These are phyloP conservation scores for Masnerella sp. DNA, from an alignment of 2,888 invertebrate species.

Conservation along the genomic window DNA sequence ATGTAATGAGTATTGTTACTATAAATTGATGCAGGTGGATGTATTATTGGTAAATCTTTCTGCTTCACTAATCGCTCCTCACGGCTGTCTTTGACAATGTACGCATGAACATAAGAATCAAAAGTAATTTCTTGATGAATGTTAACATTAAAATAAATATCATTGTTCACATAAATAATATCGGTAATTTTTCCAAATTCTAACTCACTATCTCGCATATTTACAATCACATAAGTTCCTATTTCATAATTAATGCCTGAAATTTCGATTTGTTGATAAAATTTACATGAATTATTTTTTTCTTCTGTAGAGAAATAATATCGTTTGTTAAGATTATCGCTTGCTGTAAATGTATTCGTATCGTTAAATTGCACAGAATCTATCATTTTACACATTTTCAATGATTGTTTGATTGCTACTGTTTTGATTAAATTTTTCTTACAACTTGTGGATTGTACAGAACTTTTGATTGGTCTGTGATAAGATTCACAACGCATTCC, in stretches of 20 bases:
- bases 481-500: not conserved
- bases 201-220: not conserved
- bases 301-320: not conserved
- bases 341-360: not conserved
- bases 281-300: not conserved
- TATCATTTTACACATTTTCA: conserved; percentile 1
- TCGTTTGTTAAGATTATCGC: not conserved
- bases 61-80: not conserved
- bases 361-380: not conserved
- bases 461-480: not conserved
- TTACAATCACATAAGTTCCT: not conserved
- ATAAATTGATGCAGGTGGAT: not conserved
- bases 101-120: not conserved
- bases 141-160: not conserved
- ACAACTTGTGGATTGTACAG: not conserved
- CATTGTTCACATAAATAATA: not conserved
- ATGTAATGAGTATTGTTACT: not conserved
- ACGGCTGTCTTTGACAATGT: not conserved
- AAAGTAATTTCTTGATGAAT: not conserved
- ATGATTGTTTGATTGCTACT: not conserved
- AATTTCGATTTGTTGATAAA: not conserved
- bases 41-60: not conserved
- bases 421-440: conserved; percentile 2
- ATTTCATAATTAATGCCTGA: not conserved
- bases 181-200: conserved; percentile 7